A percentile compares a stretch with the other conserved stretches of the same genome.
Evolutionary conservation across 2,113 vertebrate genomes (phyloP).

Genomic region (Sphaerodactylus townsendi): DNA sequence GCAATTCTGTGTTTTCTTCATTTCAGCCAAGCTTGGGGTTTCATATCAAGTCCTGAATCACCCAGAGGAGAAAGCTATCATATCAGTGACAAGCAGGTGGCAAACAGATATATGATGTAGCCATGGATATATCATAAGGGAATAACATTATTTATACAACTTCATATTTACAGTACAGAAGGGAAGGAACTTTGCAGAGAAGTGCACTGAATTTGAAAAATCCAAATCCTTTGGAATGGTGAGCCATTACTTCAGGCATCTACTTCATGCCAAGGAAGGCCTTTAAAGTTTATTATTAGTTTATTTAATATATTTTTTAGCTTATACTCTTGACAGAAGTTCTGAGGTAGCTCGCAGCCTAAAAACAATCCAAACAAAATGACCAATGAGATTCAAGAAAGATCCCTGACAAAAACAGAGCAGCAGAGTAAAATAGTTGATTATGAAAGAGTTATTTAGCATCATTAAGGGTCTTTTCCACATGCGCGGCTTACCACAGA

Average conservation of each 20-base stretch:
- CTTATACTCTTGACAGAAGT: too few relatives aligned
- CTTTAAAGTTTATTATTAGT: neutral
- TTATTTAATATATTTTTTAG: too few relatives aligned
- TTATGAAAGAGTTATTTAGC: too few relatives aligned
- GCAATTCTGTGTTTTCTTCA: neutral
- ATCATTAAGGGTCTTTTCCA: too few relatives aligned
- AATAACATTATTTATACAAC: neutral
- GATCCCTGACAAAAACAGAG: too few relatives aligned
- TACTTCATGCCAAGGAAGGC: neutral
- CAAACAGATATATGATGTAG: neutral
- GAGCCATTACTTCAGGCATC: neutral
- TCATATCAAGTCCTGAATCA: neutral
- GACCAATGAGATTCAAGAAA: too few relatives aligned
- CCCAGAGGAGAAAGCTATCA: neutral
- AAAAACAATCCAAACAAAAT: too few relatives aligned
- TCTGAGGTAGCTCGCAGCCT: too few relatives aligned
- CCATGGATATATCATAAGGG: neutral
- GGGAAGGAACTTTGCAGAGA: neutral
- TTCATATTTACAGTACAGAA: neutral
- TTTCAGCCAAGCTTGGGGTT: neutral
- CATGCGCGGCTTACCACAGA: too few relatives aligned
- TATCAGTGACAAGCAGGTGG: neutral
- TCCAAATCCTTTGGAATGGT: neutral
- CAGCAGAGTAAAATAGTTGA: too few relatives aligned
- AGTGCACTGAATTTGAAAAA: neutral